phyloP scores from a whole-genome alignment of 2,888 invertebrate species.

The Eristalis pertinax region DNA sequence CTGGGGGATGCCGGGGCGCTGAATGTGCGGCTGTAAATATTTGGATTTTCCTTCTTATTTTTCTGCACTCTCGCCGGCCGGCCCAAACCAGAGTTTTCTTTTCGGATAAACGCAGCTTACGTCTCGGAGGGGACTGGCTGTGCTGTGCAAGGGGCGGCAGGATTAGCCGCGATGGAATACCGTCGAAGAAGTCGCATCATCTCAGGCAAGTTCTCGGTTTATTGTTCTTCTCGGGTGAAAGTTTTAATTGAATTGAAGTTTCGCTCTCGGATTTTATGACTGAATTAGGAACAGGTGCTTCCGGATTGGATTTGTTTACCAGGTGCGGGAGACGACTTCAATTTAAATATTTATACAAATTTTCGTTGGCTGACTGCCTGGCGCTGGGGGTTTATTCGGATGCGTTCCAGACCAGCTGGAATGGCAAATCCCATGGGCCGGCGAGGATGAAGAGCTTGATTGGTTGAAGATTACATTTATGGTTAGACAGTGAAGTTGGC shows the following conservation, averaged over 20 bases:
- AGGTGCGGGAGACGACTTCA: constrained; percentile 65
- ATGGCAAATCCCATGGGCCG: background rate
- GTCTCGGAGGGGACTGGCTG: background rate
- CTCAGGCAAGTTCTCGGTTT: constrained; percentile 46
- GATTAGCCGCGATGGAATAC: constrained; percentile 37
- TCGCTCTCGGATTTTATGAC: constrained; percentile 67
- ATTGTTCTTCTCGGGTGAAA: constrained; percentile 67
- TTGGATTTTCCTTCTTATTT: constrained; percentile 12
- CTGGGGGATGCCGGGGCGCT: background rate
- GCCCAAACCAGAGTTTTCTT: constrained; percentile 28
- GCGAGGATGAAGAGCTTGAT: constrained; percentile 20
- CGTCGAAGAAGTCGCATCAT: constrained; percentile 51
- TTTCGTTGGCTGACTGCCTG: background rate
- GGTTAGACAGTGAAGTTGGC: constrained; percentile 15
- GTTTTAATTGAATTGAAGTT: constrained; percentile 72
- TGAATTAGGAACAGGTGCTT: constrained; percentile 67
- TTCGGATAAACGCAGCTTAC: constrained; percentile 44
- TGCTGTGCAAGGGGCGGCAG: constrained; percentile 5
- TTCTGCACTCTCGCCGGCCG: background rate
- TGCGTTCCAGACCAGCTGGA: background rate
- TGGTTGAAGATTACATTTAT: constrained; percentile 49
- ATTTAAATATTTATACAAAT: constrained; percentile 65
- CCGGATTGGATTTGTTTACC: constrained; percentile 64
- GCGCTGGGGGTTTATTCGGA: background rate
- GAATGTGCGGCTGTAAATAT: constrained; percentile 24